A percentile compares a stretch with the other conserved stretches of the same genome.
Conservation (phyloP, 2,888 invertebrate genomes). For the Ectemnius continuus region DNA sequence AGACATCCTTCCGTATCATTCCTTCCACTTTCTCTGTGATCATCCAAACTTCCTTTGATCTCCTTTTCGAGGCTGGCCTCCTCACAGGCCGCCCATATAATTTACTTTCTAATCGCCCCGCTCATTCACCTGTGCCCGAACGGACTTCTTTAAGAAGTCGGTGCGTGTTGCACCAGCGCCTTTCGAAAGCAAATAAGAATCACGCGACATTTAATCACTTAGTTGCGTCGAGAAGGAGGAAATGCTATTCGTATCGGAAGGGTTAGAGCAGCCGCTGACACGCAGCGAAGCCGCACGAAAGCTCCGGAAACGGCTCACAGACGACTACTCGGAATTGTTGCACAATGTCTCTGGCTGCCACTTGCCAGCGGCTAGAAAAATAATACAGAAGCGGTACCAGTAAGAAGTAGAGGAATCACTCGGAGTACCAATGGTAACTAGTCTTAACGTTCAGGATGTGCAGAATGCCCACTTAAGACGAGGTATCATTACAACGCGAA, state of each 20-base stretch:
- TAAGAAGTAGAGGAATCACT: slow-evolving; percentile 48
- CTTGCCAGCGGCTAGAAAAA: slow-evolving; percentile 79
- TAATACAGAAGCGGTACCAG: slow-evolving; percentile 79
- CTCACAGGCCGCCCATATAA: background rate
- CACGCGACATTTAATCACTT: slow-evolving; percentile 34
- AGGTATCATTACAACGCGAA: too few relatives aligned
- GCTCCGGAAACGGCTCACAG: slow-evolving; percentile 69
- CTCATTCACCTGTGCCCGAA: background rate
- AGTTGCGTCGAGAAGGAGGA: slow-evolving; percentile 80
- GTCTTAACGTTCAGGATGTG: too few relatives aligned
- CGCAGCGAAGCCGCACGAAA: slow-evolving; percentile 73
- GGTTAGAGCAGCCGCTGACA: slow-evolving; percentile 75
- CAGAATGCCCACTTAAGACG: too few relatives aligned
- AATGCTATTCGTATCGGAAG: slow-evolving; percentile 78
- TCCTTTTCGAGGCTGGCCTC: background rate
- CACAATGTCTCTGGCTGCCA: slow-evolving; percentile 80
- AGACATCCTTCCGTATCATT: slow-evolving; percentile 9
- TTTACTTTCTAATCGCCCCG: background rate
- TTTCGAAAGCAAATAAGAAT: background rate
- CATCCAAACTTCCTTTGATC: background rate
- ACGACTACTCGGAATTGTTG: slow-evolving; percentile 75
- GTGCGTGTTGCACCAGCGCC: background rate
- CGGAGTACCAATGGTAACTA: too few relatives aligned
- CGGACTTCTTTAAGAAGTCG: background rate
- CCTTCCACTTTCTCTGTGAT: background rate